Evolutionary conservation across 2,797 vertebrate genomes (phyloP), one percentile per base, ranked within the genome.

Genomic region (Antennarius maculatus): DNA sequence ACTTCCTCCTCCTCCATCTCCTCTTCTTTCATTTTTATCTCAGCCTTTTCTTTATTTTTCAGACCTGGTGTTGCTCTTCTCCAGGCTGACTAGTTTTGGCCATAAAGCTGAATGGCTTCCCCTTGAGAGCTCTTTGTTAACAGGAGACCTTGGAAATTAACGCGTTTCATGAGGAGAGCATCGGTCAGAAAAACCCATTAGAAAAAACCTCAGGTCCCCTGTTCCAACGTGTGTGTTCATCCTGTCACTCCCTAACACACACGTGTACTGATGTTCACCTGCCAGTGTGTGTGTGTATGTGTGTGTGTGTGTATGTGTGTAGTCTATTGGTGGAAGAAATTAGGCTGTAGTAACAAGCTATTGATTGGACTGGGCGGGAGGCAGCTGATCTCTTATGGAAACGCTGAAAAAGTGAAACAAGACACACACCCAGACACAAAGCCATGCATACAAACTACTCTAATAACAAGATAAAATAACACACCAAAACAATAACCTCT

Each of bases 331-430:
- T 81, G 72, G 68, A 77, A 87, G 81, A 79, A 70, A 87, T 87
- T 86, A 81, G 66, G 65, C 80, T 68, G 70, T 81, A 77, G 86
- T 87, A 88, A 88, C 86, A 88, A 88, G 85, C 70, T 90, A 90
- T 91, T 84, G 89, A 91, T 91, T 84, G 76, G 56, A 69, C 67
- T 41, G 58, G 61, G 64, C 46, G 5, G 67, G 64, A 81, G 70
- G 76, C 61, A 67, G 75, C 82, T 84, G 78, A 83, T 86, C 74
- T 86, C 69, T 80, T 66, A 82, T 69, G 76, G 79, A 88, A 83
- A 84, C 10, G n/a, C 74, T 71, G 69, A 63, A 81, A 70, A 41
- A 41, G 70, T 43, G 69, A 76, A 71, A 62, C 55, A 45, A 42
- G 52, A 67, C 61, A 46, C 52, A 64, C 62, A 7, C 74, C 64